Percentiles rank a stretch among this genome's conserved stretches.
These are phyloP conservation scores for Pachliopta kotzebuea DNA, from an alignment of 2,888 invertebrate genomes.

Conservation along the genomic window DNA sequence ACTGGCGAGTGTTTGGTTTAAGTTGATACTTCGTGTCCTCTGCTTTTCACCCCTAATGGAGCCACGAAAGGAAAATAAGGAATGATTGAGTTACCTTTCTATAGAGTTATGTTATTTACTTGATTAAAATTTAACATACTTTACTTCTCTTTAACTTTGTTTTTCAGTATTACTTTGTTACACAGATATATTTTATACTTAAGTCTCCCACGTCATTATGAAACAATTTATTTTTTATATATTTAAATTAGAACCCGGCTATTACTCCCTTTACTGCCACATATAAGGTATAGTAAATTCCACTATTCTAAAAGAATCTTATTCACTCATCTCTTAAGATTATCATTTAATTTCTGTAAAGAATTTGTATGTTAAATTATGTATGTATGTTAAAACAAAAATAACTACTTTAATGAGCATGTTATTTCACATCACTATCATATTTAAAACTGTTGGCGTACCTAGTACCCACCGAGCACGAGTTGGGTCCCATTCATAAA, in stretches of 20 bases:
- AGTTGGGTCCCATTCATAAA: constrained; percentile 63
- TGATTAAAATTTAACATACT: no score
- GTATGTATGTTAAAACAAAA: background rate
- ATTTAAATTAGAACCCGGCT: no score
- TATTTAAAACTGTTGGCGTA: constrained; percentile 45
- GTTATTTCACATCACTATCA: constrained; percentile 42
- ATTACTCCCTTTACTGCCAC: no score
- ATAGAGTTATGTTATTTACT: background rate
- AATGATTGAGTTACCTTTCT: background rate
- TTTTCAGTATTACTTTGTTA: no score
- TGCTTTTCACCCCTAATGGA: background rate
- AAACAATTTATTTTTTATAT: no score
- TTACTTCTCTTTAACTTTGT: no score
- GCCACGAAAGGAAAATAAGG: constrained; percentile 7
- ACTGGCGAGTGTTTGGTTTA: constrained; percentile 7
- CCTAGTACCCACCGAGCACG: constrained; percentile 61
- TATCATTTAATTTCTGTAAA: background rate
- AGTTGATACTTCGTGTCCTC: constrained; percentile 12
- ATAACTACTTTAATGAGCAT: constrained; percentile 33
- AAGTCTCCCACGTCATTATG: no score
- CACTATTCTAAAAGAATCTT: no score
- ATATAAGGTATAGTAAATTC: no score
- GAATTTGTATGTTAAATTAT: background rate
- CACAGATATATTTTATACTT: no score
- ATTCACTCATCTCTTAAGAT: background rate